Evolutionary conservation across 2,797 vertebrate genomes (phyloP).

Genomic region (Gephyroberyx darwinii): DNA sequence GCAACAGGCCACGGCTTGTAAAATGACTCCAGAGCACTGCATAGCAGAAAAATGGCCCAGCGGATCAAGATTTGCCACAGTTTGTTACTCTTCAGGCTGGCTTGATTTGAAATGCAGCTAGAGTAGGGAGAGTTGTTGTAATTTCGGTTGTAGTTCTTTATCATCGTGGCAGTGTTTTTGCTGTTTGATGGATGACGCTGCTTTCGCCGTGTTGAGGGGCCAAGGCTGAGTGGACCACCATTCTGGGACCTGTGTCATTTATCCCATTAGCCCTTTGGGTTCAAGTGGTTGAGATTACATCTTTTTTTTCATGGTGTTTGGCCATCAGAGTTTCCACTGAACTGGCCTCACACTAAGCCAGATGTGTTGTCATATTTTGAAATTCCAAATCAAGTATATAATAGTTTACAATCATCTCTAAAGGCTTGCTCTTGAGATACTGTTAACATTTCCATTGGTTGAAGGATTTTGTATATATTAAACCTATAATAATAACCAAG

Average conservation of each 20-base stretch:
- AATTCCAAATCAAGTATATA: background rate
- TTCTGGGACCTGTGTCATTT: slow-evolving; percentile 49
- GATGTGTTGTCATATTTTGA: slow-evolving; percentile 33
- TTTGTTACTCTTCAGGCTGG: slow-evolving; percentile 45
- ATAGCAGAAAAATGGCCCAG: slow-evolving; percentile 55
- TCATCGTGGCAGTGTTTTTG: slow-evolving; percentile 48
- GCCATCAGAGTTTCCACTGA: slow-evolving; percentile 25
- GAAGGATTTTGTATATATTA: slow-evolving; percentile 5
- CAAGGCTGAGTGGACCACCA: slow-evolving; percentile 46
- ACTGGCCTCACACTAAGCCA: slow-evolving; percentile 7
- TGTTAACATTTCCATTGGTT: background rate
- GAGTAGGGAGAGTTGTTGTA: slow-evolving; percentile 32
- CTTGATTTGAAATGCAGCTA: slow-evolving; percentile 57
- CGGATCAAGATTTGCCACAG: slow-evolving; percentile 51
- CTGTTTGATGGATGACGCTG: slow-evolving; percentile 54
- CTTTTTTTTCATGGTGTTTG: slow-evolving; percentile 31
- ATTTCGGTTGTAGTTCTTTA: slow-evolving; percentile 56
- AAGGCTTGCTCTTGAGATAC: slow-evolving; percentile 19
- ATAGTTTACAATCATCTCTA: slow-evolving; percentile 17
- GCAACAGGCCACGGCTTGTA: slow-evolving; percentile 71
- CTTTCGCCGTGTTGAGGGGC: slow-evolving; percentile 43
- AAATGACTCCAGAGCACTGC: slow-evolving; percentile 65
- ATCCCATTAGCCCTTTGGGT: slow-evolving; percentile 45
- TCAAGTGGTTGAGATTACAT: slow-evolving; percentile 27
- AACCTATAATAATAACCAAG: slow-evolving; percentile 15